Base-by-base conservation (phyloP, 2,888 invertebrate genomes). In the Callinectes sapidus region DNA sequence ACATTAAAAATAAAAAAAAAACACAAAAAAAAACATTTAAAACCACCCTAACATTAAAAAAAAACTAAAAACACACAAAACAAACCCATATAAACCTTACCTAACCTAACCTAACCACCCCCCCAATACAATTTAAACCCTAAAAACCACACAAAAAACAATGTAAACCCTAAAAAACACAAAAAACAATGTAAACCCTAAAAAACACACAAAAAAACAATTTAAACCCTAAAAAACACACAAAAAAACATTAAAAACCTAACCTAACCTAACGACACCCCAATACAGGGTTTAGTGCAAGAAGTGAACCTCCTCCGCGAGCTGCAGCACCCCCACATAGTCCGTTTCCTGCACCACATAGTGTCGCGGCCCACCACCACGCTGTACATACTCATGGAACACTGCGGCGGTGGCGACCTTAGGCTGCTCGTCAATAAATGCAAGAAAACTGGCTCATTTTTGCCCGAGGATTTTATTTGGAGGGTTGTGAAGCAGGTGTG, bases 381-480 rank as follows among this genome's bases (percentile, higher is more conserved):
- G 8, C 96, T 97, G 16, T 97, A 97, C 95, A 96, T 97, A 55
- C 96, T 97, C 48, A 97, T 96, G 96, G 97, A 97, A 95, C 97
- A 96, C 95, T 97, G 97, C 95, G 96, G 96, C 87, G 96, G 97
- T 90, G 97, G 97, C 10, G 97, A 97, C 95, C 95, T 97, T 10
- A 95, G 96, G 18, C 96, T 96, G 92, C 95, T 97, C 0, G 96
- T 97, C 42, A 95, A 96, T 61, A 96, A 96, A 48, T 96, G 96
- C 91, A 95, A 48, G 94, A 96, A 96, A 35, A 95, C 96, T 89
- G 95, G 95, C 2, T 95, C 95, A 85, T 96, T 96, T 92, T 95
- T 97, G 6, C 96, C 96, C 93, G 97, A 97, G 95, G 96, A 96
- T 71, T 97, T 97, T 95, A 96, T 97, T 16, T 97, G 97, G 97